Evolutionary conservation across 2,888 invertebrate genomes (phyloP).

Genomic region (Aricia artaxerxes): DNA sequence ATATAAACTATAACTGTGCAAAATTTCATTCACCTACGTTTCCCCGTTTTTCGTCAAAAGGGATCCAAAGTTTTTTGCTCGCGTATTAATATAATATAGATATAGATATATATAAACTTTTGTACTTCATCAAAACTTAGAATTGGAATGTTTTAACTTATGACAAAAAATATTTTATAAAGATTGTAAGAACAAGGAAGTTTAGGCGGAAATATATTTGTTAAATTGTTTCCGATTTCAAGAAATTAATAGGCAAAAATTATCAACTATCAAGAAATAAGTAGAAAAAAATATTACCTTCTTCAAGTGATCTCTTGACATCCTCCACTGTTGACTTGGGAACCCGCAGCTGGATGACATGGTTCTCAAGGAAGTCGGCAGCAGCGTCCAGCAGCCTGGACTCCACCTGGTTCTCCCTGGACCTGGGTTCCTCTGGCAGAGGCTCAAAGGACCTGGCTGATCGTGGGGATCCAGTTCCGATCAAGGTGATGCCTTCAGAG

Average conservation of each 20-base stretch:
- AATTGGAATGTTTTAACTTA: no score
- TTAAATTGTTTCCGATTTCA: no score
- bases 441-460: conserved; percentile 82
- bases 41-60: no score
- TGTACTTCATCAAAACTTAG: no score
- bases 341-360: conserved; percentile 89
- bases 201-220: not conserved
- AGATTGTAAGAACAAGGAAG: not conserved
- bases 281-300: conserved; percentile 78
- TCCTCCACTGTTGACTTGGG: conserved; percentile 87
- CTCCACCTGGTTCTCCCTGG: conserved; percentile 87
- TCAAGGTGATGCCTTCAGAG: conserved; percentile 81
- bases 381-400: conserved; percentile 86
- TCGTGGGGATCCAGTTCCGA: conserved; percentile 74
- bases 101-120: no score
- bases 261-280: not conserved
- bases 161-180: no score
- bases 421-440: conserved; percentile 85
- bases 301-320: conserved; percentile 88
- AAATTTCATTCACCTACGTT: no score
- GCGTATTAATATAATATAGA: no score
- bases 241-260: not conserved
- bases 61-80: no score
- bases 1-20: no score
- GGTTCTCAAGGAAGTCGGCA: conserved; percentile 88